A percentile compares a stretch with the other conserved stretches of the same genome.
These are phyloP conservation scores for Galerucella calmariensis DNA, from an alignment of 2,888 invertebrate genomes.

Conservation along the genomic window DNA sequence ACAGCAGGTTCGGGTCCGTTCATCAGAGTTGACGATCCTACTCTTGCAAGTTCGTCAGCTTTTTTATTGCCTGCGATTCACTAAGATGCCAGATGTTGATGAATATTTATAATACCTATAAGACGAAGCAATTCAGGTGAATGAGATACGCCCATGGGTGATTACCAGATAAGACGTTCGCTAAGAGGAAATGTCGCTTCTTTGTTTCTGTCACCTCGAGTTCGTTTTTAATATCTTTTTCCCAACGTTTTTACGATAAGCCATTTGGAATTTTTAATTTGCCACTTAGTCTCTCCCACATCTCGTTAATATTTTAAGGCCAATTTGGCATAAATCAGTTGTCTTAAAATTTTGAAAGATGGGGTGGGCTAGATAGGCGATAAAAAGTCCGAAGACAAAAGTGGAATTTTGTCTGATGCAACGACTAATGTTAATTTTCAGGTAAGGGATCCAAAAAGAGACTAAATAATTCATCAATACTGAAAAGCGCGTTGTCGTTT, in stretches of 20 bases:
- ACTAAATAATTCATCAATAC: not conserved
- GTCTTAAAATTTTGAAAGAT: slow-evolving; percentile 9
- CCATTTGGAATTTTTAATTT: slow-evolving; percentile 51
- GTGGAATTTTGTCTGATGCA: not conserved
- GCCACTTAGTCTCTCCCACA: slow-evolving; percentile 45
- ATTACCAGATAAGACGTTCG: slow-evolving; percentile 59
- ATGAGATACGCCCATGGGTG: slow-evolving; percentile 55
- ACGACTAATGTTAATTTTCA: not conserved
- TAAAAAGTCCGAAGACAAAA: not conserved
- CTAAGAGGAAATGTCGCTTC: slow-evolving; percentile 49
- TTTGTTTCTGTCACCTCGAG: slow-evolving; percentile 50
- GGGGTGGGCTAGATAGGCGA: not conserved
- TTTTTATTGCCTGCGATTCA: too few relatives aligned
- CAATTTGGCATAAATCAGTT: slow-evolving; percentile 48
- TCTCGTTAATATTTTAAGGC: slow-evolving; percentile 51
- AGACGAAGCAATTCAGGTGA: slow-evolving; percentile 30
- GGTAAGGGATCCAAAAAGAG: not conserved
- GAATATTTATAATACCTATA: not conserved
- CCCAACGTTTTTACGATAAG: slow-evolving; percentile 45
- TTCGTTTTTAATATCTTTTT: slow-evolving; percentile 42
- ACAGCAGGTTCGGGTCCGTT: too few relatives aligned
- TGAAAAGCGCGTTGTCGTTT: not conserved
- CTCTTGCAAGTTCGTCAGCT: too few relatives aligned
- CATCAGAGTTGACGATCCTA: too few relatives aligned
- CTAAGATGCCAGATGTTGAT: not conserved